Conservation (phyloP, 2,888 invertebrate species). For the Argynnis bischoffii region DNA sequence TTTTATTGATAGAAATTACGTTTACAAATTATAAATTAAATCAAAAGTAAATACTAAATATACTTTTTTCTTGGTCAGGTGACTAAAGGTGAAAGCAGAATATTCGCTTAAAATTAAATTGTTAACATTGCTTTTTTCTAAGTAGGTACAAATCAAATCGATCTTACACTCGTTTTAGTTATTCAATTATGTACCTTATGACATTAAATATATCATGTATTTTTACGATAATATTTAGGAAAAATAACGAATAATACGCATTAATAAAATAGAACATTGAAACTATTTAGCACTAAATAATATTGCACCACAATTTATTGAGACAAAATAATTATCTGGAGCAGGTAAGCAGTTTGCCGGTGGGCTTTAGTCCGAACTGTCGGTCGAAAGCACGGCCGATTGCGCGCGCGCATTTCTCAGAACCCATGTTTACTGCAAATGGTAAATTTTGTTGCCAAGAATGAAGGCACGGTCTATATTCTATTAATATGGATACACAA, state of each 20-base stretch:
- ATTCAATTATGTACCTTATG: no score
- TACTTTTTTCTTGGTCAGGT: no score
- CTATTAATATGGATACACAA: neutral
- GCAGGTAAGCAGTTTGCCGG: slow-evolving; percentile 26
- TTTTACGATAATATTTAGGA: neutral
- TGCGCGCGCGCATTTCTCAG: slow-evolving; percentile 28
- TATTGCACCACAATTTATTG: slow-evolving; percentile 21
- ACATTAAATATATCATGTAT: neutral
- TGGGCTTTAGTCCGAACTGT: slow-evolving; percentile 31
- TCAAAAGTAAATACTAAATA: no score
- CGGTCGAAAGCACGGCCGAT: slow-evolving; percentile 23
- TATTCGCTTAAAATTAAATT: no score
- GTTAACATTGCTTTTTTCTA: no score
- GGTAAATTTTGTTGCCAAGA: slow-evolving; percentile 28
- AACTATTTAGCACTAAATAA: slow-evolving; percentile 20
- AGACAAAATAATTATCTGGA: slow-evolving; percentile 30
- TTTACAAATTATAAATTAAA: no score
- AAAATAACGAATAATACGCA: slow-evolving; percentile 3
- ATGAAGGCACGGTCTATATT: slow-evolving; percentile 21
- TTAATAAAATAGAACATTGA: slow-evolving; percentile 12
- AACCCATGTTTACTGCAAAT: slow-evolving; percentile 29
- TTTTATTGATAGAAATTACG: no score
- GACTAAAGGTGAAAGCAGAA: no score
- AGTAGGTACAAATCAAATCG: no score
- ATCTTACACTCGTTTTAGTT: no score